These are phyloP conservation scores for Condylostylus longicornis DNA, from an alignment of 1,140 invertebrate species.

Conservation along the genomic window DNA sequence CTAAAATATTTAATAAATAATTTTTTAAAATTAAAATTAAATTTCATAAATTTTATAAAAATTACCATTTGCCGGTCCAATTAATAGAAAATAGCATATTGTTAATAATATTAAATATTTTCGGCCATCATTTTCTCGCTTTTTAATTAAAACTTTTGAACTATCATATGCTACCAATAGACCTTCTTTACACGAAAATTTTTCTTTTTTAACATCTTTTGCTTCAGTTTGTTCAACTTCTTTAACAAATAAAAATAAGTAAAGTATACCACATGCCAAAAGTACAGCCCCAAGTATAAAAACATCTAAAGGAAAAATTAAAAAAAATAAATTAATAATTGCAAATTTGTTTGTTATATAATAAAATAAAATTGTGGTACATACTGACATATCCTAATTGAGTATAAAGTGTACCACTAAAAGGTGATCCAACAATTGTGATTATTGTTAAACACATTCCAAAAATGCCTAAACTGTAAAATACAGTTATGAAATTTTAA, in stretches of 20 bases:
- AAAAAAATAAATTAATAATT: background rate
- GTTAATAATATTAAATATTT: constrained; percentile 21
- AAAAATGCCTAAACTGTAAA: constrained; percentile 25
- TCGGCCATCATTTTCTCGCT: constrained; percentile 23
- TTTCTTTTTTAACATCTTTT: constrained; percentile 3
- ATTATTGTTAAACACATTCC: constrained; percentile 26
- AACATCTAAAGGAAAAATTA: constrained; percentile 14
- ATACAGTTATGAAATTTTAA: background rate
- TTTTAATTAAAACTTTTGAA: constrained; percentile 20
- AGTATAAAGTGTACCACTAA: constrained; percentile 21
- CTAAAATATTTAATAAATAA: background rate
- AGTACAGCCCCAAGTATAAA: constrained; percentile 17
- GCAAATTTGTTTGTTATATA: background rate
- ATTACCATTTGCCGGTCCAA: constrained; percentile 18
- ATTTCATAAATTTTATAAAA: no score
- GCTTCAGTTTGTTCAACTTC: constrained; percentile 16
- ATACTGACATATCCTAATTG: constrained; percentile 23
- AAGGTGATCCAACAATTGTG: constrained; percentile 22
- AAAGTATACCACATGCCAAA: constrained; percentile 26
- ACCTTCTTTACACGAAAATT: no score
- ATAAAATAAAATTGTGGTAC: background rate
- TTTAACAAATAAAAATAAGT: constrained; percentile 24
- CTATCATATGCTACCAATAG: constrained; percentile 25
- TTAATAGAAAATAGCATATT: constrained; percentile 21
- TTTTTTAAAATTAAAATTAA: background rate